Conservation (phyloP, 1,140 invertebrate genomes). For the Oreohelix idahoensis region DNA sequence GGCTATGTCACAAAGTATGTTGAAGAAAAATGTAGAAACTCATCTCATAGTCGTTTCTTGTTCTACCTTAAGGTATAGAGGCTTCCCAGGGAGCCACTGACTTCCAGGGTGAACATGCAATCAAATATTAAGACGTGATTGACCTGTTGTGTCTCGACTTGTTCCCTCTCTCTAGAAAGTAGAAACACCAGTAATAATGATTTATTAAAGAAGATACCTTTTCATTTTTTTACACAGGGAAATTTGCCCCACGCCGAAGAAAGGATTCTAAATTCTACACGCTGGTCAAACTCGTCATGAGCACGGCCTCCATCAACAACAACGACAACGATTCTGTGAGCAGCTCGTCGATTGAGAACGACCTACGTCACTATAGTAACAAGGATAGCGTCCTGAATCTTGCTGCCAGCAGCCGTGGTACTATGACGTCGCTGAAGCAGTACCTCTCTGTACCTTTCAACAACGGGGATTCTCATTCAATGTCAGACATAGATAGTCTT, state of each 20-base stretch:
- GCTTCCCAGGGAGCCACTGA: too few species aligned
- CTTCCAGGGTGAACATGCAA: too few species aligned
- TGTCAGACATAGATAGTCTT: slow-evolving; percentile 30
- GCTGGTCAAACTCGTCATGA: slow-evolving; percentile 55
- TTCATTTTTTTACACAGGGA: slow-evolving; percentile 34
- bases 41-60: too few species aligned
- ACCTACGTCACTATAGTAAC: slow-evolving; percentile 46
- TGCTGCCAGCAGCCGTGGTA: slow-evolving; percentile 45
- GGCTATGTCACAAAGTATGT: too few species aligned
- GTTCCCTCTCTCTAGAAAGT: too few species aligned
- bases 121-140: too few species aligned
- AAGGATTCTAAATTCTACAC: slow-evolving; percentile 57
- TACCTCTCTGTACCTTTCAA: slow-evolving; percentile 42
- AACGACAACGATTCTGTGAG: slow-evolving; percentile 46
- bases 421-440: slow-evolving; percentile 41
- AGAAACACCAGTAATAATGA: too few species aligned
- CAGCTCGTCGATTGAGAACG: slow-evolving; percentile 50
- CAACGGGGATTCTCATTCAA: neutral
- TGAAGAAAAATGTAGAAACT: too few species aligned
- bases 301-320: slow-evolving; percentile 47
- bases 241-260: slow-evolving; percentile 47
- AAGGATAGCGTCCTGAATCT: slow-evolving; percentile 48
- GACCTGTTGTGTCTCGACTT: too few species aligned
- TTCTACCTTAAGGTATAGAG: too few species aligned
- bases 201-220: too few species aligned